Conservation (phyloP, 2,888 invertebrate species). For the Pinctada fucata region DNA sequence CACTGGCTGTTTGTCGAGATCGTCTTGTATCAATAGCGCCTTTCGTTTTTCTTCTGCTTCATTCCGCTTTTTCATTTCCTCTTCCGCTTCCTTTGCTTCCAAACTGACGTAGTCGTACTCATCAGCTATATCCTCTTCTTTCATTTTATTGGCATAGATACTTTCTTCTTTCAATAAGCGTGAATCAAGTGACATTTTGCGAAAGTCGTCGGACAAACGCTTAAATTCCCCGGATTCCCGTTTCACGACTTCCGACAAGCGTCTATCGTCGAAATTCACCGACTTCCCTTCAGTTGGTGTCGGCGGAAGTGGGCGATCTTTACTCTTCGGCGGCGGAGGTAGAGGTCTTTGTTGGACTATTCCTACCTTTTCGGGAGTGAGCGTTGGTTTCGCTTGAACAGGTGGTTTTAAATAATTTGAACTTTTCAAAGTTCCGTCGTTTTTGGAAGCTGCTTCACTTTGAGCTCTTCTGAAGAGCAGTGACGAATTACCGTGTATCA, state of each 20-base stretch:
- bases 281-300: slow-evolving; percentile 55
- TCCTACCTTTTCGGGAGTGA: slow-evolving; percentile 44
- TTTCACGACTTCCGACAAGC: slow-evolving; percentile 28
- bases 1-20: slow-evolving; percentile 33
- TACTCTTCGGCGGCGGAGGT: slow-evolving; percentile 69
- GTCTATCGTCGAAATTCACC: slow-evolving; percentile 38
- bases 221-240: slow-evolving; percentile 45
- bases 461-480: slow-evolving; percentile 68
- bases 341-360: slow-evolving; percentile 82
- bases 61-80: slow-evolving; percentile 31
- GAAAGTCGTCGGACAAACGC: slow-evolving; percentile 52
- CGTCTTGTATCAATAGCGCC: slow-evolving; percentile 13
- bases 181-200: slow-evolving; percentile 40
- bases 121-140: slow-evolving; percentile 82
- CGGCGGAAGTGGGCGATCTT: slow-evolving; percentile 60
- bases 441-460: slow-evolving; percentile 40
- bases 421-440: slow-evolving; percentile 17
- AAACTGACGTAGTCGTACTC: slow-evolving; percentile 94
- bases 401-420: slow-evolving; percentile 55
- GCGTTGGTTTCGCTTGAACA: slow-evolving; percentile 54
- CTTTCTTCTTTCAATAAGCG: not conserved
- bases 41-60: slow-evolving; percentile 25
- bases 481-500: slow-evolving; percentile 83
- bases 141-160: slow-evolving; percentile 58
- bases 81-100: slow-evolving; percentile 75